Conservation (phyloP, 2,113 vertebrate genomes). For the Sinocyclocheilus rhinocerous region DNA sequence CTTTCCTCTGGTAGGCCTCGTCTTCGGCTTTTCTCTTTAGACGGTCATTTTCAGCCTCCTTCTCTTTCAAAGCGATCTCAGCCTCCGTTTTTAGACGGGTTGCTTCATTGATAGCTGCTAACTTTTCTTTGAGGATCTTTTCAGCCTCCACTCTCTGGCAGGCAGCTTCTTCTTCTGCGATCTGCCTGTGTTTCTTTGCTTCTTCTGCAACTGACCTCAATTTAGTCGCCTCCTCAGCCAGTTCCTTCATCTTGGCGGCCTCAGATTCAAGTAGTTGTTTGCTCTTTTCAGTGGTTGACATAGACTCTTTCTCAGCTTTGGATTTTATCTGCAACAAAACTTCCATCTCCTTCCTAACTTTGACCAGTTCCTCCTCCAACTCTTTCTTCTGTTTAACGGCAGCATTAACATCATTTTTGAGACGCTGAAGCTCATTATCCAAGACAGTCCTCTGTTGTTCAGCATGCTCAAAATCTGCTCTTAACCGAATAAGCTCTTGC, state of each 20-base stretch:
- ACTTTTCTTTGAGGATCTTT: conserved; percentile 90
- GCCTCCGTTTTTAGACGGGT: conserved; percentile 89
- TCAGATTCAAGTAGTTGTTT: conserved; percentile 91
- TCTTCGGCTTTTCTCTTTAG: conserved; percentile 91
- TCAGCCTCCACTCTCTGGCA: conserved; percentile 88
- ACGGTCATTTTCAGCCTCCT: conserved; percentile 93
- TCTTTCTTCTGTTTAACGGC: conserved; percentile 85
- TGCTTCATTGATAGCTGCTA: conserved; percentile 88
- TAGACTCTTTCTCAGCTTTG: conserved; percentile 84
- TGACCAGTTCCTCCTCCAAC: conserved; percentile 89
- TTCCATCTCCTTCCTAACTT: conserved; percentile 90
- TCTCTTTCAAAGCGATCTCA: conserved; percentile 91
- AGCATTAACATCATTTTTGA: conserved; percentile 83
- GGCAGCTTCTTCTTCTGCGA: conserved; percentile 86
- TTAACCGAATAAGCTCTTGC: conserved; percentile 92
- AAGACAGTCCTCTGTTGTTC: conserved; percentile 90
- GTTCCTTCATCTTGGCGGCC: conserved; percentile 86
- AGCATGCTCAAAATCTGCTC: conserved; percentile 86
- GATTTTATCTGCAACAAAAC: conserved; percentile 83
- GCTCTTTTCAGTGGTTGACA: conserved; percentile 88
- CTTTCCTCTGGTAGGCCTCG: conserved; percentile 90
- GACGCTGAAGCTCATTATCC: conserved; percentile 87
- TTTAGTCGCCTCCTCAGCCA: conserved; percentile 89
- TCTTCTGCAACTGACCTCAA: conserved; percentile 87
- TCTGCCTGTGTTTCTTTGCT: conserved; percentile 89